Evolutionary conservation across 2,113 vertebrate genomes (phyloP).

Genomic region (Leucopternis melanops): DNA sequence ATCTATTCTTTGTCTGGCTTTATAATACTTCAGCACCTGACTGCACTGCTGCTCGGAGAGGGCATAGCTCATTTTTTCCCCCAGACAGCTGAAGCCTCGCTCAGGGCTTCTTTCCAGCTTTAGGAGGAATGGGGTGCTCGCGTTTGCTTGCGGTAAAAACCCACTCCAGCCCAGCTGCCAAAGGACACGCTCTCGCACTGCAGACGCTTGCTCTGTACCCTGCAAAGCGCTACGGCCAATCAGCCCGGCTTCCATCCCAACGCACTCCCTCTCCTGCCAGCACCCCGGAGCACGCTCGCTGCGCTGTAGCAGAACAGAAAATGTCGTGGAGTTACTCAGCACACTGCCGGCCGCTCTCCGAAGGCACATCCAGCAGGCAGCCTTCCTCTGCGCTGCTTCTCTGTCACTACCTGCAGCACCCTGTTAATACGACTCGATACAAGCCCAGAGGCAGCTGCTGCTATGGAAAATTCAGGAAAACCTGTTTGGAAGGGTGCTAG

Average conservation of each 20-base stretch:
- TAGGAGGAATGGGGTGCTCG: not conserved
- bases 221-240: rapidly evolving
- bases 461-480: not conserved
- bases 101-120: not conserved
- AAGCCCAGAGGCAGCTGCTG: not conserved
- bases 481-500: not conserved
- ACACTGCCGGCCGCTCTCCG: rapidly evolving
- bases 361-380: not conserved
- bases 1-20: not conserved
- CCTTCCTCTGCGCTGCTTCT: not conserved
- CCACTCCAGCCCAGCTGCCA: not conserved
- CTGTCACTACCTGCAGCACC: not conserved
- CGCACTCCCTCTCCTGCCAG: not conserved
- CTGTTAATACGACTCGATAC: not conserved
- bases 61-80: not conserved
- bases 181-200: not conserved
- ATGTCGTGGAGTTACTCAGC: not conserved
- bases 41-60: not conserved
- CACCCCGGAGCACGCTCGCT: not conserved
- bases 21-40: not conserved
- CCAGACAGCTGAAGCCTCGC: not conserved
- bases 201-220: not conserved
- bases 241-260: not conserved
- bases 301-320: not conserved
- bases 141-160: not conserved